These are phyloP conservation scores for Dolichopus griseipennis DNA, from an alignment of 2,888 invertebrate species.

Conservation along the genomic window DNA sequence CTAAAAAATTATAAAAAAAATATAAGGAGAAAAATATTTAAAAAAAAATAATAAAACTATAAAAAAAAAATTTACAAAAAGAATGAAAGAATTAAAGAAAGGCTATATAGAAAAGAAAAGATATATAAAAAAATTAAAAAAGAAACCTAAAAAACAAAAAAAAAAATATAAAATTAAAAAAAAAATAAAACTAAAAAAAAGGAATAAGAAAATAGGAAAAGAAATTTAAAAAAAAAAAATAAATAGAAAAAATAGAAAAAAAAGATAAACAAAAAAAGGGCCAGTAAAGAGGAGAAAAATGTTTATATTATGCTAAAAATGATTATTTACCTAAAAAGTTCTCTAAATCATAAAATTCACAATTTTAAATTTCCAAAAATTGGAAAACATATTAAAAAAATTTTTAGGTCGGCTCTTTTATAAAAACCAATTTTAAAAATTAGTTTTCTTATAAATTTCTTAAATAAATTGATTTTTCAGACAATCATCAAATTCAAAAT, in stretches of 20 bases:
- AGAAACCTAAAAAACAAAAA: conserved; percentile 7
- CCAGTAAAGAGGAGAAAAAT: conserved; percentile 12
- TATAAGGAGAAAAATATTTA: conserved; percentile 11
- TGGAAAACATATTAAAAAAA: no score
- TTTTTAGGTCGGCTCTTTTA: no score
- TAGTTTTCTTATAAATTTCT: no score
- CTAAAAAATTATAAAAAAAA: conserved; percentile 13
- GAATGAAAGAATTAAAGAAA: conserved; percentile 12
- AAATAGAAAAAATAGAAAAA: background rate
- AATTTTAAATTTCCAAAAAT: no score
- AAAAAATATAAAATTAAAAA: conserved; percentile 10
- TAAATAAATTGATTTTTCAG: no score
- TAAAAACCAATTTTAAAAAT: no score
- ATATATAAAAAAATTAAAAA: conserved; percentile 9
- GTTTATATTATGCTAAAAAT: background rate
- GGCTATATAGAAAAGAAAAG: conserved; percentile 7
- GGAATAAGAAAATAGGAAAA: conserved; percentile 10
- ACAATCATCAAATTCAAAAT: no score
- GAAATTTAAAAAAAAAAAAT: background rate
- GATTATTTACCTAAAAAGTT: no score
- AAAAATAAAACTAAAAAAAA: conserved; percentile 5
- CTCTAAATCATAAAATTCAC: no score
- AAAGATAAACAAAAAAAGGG: conserved; percentile 9
- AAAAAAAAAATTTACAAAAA: conserved; percentile 10
- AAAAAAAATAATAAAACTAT: conserved; percentile 3